Base-by-base conservation (phyloP, 1,140 invertebrate genomes). In the Pollicipes pollicipes region DNA sequence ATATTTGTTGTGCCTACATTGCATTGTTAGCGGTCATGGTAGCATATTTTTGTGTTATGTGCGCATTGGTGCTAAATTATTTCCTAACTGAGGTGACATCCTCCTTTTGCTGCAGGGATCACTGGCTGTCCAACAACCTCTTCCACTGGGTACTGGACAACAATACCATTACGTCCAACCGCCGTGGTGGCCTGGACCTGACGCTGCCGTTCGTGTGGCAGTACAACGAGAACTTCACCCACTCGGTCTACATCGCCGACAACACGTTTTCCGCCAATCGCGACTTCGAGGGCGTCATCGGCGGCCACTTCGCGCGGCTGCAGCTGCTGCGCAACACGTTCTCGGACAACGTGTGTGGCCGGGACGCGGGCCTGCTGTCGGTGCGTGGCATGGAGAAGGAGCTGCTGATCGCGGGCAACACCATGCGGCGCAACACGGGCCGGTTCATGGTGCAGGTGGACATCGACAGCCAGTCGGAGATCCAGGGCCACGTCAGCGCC, bases 321-420 rank as follows among this genome's bases (percentile, higher is more conserved):
- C 84, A 83, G 68, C 87, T 99, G 64, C 88, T 89, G 0, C 85
- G 86, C 71, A 97, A 95, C 78, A 81, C 85, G 17, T 97, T 98
- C 77, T 84, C 86, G 1, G 86, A 90, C 37, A 99, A 99, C 77
- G 80, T 81, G 10, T 97, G 95, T 76, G 85, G 87, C 70, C 10
- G 37, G 10, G 37, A 45, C 37, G 83, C 79, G 17, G 92, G 96
- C 0, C 79, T 99, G n/a, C 83, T 99, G 2, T 86, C 88, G 0
- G 82, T 99, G 6, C 83, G 85, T 70, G 97, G 97, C n/a, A 99
- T 98, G 94, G 97, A 99, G 79, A 99, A 99, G 80, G 87, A 90
- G 75, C 84, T 98, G 80, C 82, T 86, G 30, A 88, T 85, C 79
- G 85, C 76, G 86, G 89, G 82, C 77, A 88, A 90, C 77, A 73